These are phyloP conservation scores for Pungitius pungitius DNA, from an alignment of 2,113 vertebrate genomes.

Conservation along the genomic window DNA sequence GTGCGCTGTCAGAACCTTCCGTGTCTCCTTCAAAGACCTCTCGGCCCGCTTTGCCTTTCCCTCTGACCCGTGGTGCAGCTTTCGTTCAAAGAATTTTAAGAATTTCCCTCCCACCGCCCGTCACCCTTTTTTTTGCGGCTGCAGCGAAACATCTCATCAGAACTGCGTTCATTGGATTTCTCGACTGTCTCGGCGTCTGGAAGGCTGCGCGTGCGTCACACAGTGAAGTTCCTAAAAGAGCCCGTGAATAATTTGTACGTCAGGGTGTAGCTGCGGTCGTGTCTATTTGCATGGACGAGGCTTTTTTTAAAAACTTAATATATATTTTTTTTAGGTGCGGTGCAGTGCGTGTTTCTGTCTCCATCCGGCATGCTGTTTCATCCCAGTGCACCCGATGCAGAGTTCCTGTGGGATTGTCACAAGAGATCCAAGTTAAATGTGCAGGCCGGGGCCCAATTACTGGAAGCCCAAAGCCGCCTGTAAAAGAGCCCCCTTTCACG, in stretches of 20 bases:
- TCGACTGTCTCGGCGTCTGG: conserved; percentile 7
- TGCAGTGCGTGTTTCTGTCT: conserved; percentile 42
- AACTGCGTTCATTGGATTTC: conserved; percentile 40
- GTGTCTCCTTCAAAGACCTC: conserved; percentile 29
- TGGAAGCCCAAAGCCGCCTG: conserved; percentile 27
- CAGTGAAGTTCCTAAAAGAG: conserved; percentile 57
- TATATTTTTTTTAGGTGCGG: conserved; percentile 33
- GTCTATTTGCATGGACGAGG: conserved; percentile 41
- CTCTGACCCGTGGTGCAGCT: conserved; percentile 22
- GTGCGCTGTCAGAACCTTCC: conserved; percentile 36
- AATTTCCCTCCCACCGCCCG: conserved; percentile 13
- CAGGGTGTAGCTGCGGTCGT: conserved; percentile 37
- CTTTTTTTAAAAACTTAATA: no score
- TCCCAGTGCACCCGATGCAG: conserved; percentile 35
- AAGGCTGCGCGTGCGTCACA: conserved; percentile 32
- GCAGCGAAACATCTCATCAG: conserved; percentile 36
- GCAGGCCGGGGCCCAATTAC: conserved; percentile 59
- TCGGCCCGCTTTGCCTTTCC: conserved; percentile 19
- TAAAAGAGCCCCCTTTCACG: conserved; percentile 31
- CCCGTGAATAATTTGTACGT: conserved; percentile 53
- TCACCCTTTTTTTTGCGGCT: conserved; percentile 22
- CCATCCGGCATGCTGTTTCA: conserved; percentile 56
- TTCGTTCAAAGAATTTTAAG: conserved; percentile 34
- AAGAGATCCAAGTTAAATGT: conserved; percentile 61
- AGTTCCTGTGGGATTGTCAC: conserved; percentile 55